Conservation (phyloP, 2,888 invertebrate species). For the Agonopterix heracliana region DNA sequence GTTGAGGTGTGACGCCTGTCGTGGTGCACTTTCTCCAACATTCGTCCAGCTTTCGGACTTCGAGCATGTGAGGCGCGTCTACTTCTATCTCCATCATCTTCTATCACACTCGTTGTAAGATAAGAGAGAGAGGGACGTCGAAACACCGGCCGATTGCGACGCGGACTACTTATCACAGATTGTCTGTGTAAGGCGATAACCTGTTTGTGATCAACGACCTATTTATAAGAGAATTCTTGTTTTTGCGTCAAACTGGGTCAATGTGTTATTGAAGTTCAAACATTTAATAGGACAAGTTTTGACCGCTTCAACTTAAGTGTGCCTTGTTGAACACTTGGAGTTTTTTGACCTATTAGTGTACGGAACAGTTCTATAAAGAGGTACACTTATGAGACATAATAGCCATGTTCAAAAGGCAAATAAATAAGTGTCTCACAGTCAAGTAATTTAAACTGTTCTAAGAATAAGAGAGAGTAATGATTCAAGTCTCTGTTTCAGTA, state of each 20-base stretch:
- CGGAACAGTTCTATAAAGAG: too few species aligned
- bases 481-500: too few species aligned
- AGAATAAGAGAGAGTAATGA: too few species aligned
- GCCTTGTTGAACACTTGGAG: too few species aligned
- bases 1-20: conserved; percentile 29
- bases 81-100: conserved; percentile 9
- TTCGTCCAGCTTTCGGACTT: conserved; percentile 52
- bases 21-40: conserved; percentile 66
- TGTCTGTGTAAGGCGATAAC: conserved; percentile 44
- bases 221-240: too few species aligned
- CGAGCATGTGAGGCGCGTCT: conserved; percentile 36
- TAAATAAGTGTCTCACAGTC: too few species aligned
- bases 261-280: conserved; percentile 10
- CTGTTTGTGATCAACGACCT: conserved; percentile 16
- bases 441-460: too few species aligned
- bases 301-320: too few species aligned
- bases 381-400: too few species aligned
- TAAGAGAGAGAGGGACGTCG: conserved; percentile 49
- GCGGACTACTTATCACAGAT: conserved; percentile 63
- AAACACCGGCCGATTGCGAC: conserved; percentile 31
- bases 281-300: not conserved
- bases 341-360: too few species aligned
- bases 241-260: conserved; percentile 7
- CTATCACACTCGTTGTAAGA: conserved; percentile 41
- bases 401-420: too few species aligned